phyloP scores from a whole-genome alignment of 1,140 invertebrate genomes.

The Yoshiicerus persimilis region DNA sequence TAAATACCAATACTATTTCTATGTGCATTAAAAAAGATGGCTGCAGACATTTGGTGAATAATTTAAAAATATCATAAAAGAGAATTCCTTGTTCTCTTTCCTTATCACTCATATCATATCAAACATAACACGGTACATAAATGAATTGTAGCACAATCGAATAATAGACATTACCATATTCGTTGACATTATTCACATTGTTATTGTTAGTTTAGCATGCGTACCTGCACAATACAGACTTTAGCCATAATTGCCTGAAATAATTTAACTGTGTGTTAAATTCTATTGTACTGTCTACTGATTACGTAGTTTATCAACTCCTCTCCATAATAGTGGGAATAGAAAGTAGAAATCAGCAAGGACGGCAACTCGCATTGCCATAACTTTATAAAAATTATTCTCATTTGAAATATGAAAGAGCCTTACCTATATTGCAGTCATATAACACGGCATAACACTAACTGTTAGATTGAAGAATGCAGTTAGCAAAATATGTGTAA shows the following conservation, averaged over 20 bases:
- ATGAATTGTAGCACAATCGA: background rate
- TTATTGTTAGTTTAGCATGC: background rate
- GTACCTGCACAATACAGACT: background rate
- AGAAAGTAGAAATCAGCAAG: constrained; percentile 17
- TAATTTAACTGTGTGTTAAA: background rate
- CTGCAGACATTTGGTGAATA: too few species aligned
- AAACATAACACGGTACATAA: background rate
- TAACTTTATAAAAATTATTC: constrained; percentile 4
- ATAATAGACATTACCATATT: background rate
- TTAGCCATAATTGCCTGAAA: background rate
- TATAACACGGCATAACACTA: background rate
- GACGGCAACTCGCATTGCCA: background rate
- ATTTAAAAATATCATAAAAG: background rate
- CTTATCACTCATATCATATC: background rate
- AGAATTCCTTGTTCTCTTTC: background rate
- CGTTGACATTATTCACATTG: background rate
- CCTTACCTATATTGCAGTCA: background rate
- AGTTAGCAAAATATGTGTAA: background rate
- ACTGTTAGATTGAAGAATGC: background rate
- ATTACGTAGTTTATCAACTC: constrained; percentile 4
- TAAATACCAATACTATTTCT: too few species aligned
- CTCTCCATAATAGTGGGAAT: constrained; percentile 10
- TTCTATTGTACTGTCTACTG: background rate
- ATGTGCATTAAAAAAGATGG: too few species aligned
- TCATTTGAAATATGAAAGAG: background rate